Evolutionary conservation across 2,888 invertebrate genomes (phyloP).

Genomic region (Escarpia spicata): DNA sequence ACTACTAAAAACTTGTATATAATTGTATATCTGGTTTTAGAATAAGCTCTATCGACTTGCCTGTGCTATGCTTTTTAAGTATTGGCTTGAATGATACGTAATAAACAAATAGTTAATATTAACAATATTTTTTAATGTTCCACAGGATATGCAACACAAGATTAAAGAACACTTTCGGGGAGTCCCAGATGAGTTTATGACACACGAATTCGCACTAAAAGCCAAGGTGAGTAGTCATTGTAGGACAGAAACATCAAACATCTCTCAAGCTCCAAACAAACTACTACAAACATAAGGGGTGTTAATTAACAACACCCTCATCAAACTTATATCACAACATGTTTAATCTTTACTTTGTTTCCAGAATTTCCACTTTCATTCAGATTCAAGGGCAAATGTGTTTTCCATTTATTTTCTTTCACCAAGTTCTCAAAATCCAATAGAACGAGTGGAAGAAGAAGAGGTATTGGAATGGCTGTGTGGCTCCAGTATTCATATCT

Average conservation of each 20-base stretch:
- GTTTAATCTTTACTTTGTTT: neutral
- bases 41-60: too few species aligned
- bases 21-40: neutral
- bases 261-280: neutral
- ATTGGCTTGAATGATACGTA: neutral
- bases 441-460: neutral
- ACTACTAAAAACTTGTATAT: neutral
- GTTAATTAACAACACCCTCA: neutral
- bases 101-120: neutral
- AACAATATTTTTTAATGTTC: constrained; percentile 23
- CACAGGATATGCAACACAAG: constrained; percentile 64
- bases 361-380: neutral
- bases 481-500: neutral
- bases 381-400: neutral
- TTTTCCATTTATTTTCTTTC: neutral
- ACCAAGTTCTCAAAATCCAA: neutral
- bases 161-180: constrained; percentile 64
- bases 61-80: too few species aligned
- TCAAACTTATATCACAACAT: neutral
- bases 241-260: too few species aligned
- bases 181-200: constrained; percentile 66
- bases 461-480: neutral
- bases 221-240: constrained; percentile 57
- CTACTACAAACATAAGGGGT: neutral
- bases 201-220: constrained; percentile 61